These are phyloP conservation scores for Platorchestia sp. DNA, from an alignment of 1,140 invertebrate species.

Conservation along the genomic window DNA sequence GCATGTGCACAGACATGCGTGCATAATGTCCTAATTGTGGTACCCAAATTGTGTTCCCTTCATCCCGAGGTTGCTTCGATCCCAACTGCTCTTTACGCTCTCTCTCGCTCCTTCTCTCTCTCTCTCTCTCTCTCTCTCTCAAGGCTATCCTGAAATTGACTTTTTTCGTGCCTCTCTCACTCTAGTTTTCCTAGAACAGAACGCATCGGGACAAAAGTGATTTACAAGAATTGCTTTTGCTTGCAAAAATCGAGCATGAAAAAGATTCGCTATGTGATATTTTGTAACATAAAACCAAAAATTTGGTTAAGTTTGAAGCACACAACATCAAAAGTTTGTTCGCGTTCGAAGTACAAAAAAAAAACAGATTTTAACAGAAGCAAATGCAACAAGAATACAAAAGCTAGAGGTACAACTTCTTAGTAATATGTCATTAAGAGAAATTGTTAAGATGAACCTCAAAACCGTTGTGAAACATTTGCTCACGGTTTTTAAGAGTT, in stretches of 20 bases:
- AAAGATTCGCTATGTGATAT: too few species aligned
- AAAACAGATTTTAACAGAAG: too few species aligned
- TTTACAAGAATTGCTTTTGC: background rate
- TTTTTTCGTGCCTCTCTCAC: background rate
- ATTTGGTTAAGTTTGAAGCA: too few species aligned
- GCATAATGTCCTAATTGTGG: background rate
- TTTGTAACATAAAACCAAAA: too few species aligned
- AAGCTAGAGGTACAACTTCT: too few species aligned
- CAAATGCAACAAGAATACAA: too few species aligned
- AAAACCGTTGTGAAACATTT: too few species aligned
- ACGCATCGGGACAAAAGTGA: background rate
- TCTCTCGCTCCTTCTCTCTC: background rate
- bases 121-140: background rate
- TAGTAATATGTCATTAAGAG: too few species aligned
- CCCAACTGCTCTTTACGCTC: background rate
- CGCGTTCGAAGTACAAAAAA: too few species aligned
- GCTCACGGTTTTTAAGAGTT: too few species aligned
- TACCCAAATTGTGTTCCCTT: background rate
- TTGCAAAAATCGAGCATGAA: background rate
- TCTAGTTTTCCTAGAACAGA: background rate
- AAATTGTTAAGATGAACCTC: too few species aligned
- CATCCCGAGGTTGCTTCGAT: background rate
- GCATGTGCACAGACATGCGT: background rate
- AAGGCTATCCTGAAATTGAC: background rate
- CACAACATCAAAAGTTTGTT: too few species aligned